Percentiles rank a stretch among this genome's conserved stretches.
phyloP scores from a whole-genome alignment of 2,797 vertebrate species.

The Percopsis omiscomaycus region DNA sequence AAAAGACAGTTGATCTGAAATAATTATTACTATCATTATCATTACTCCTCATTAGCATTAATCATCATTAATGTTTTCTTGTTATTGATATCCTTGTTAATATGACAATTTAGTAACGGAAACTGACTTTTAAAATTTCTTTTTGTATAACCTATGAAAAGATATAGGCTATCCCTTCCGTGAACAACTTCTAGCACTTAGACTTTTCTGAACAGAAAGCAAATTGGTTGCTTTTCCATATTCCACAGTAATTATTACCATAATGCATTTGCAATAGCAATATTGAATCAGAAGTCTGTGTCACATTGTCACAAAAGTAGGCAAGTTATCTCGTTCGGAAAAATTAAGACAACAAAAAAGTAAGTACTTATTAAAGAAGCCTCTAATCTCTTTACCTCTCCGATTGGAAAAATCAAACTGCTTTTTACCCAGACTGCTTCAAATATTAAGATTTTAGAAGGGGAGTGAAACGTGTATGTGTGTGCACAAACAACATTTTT shows the following conservation, averaged over 20 bases:
- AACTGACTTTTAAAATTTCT: conserved; percentile 13
- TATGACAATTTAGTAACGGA: not conserved
- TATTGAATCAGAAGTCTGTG: conserved; percentile 6
- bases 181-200: conserved; percentile 35
- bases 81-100: no score
- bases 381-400: conserved; percentile 50
- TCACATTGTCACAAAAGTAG: conserved; percentile 49
- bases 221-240: conserved; percentile 33
- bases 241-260: conserved; percentile 56
- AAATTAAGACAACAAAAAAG: conserved; percentile 39
- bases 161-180: conserved; percentile 43
- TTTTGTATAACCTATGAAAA: conserved; percentile 31
- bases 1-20: no score
- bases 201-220: conserved; percentile 32
- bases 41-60: no score
- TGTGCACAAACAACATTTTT: not conserved
- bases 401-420: conserved; percentile 40
- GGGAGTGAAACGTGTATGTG: conserved; percentile 18
- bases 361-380: conserved; percentile 40
- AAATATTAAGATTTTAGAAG: conserved; percentile 45
- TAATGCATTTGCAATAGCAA: conserved; percentile 47
- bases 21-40: no score
- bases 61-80: no score
- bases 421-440: conserved; percentile 36
- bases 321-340: conserved; percentile 47